Conservation (phyloP, 2,797 vertebrate genomes). For the Melanotaenia nigrans region DNA sequence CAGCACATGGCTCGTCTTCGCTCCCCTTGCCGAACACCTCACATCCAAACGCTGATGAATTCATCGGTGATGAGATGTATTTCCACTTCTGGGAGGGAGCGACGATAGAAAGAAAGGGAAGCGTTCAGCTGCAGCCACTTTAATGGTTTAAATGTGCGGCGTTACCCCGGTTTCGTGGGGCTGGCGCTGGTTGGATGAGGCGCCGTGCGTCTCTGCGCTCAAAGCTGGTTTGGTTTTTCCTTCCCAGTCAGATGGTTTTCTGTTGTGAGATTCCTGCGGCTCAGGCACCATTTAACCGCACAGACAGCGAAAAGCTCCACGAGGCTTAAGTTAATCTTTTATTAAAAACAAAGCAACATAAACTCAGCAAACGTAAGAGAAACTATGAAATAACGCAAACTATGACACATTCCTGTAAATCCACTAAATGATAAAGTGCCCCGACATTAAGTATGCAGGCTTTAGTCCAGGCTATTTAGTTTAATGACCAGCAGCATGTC, state of each 20-base stretch:
- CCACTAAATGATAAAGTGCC: not conserved
- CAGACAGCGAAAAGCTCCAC: slow-evolving; percentile 41
- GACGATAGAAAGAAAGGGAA: not conserved
- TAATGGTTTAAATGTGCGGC: slow-evolving; percentile 47
- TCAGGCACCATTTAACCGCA: slow-evolving; percentile 76
- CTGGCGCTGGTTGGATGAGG: slow-evolving; percentile 73
- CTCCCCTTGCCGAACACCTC: slow-evolving; percentile 49
- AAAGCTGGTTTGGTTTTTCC: slow-evolving; percentile 59
- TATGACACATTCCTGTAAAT: not conserved
- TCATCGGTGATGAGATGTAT: slow-evolving; percentile 60
- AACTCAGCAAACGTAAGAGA: slow-evolving; percentile 1
- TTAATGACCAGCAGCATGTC: slow-evolving; percentile 13
- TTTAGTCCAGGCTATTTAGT: not conserved
- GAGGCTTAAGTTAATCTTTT: slow-evolving; percentile 17
- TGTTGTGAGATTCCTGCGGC: slow-evolving; percentile 73
- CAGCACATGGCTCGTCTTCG: slow-evolving; percentile 37
- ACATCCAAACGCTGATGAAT: slow-evolving; percentile 53
- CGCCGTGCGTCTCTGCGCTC: slow-evolving; percentile 72
- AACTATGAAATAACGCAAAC: slow-evolving; percentile 1
- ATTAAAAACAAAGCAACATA: slow-evolving; percentile 9
- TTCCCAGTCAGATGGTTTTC: slow-evolving; percentile 67
- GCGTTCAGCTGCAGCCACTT: slow-evolving; percentile 46
- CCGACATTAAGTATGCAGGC: not conserved
- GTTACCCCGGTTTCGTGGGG: slow-evolving; percentile 52
- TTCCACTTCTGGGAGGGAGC: slow-evolving; percentile 34